phyloP scores from a whole-genome alignment of 2,888 invertebrate species.

The Scotopteryx bipunctaria region DNA sequence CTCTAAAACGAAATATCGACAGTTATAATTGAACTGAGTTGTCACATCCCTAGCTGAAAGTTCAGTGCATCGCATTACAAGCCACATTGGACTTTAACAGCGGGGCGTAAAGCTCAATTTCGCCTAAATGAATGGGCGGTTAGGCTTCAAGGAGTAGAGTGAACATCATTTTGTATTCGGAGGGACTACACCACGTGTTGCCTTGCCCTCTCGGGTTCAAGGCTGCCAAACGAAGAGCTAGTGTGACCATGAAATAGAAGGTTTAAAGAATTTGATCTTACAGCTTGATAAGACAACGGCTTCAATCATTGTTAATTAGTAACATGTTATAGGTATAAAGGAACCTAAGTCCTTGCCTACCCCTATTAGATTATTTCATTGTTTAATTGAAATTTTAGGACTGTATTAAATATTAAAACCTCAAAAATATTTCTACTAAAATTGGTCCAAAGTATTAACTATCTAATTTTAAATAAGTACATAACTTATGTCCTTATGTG shows the following conservation, averaged over 20 bases:
- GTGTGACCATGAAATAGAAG: conserved; percentile 41
- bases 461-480: too few species aligned
- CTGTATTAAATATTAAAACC: too few species aligned
- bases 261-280: conserved; percentile 12
- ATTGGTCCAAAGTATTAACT: too few species aligned
- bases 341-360: too few species aligned
- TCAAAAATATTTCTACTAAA: too few species aligned
- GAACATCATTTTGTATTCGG: conserved; percentile 67
- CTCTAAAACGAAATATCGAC: conserved; percentile 32
- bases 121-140: conserved; percentile 38
- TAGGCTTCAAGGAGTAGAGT: conserved; percentile 62
- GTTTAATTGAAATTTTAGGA: too few species aligned
- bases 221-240: conserved; percentile 55
- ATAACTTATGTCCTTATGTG: too few species aligned
- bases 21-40: conserved; percentile 35
- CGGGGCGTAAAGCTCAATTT: conserved; percentile 56
- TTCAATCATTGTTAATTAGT: too few species aligned
- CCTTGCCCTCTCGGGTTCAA: conserved; percentile 69
- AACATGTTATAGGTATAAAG: too few species aligned
- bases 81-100: conserved; percentile 52
- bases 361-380: too few species aligned
- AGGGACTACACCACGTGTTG: conserved; percentile 70
- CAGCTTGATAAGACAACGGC: too few species aligned
- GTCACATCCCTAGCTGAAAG: conserved; percentile 38
- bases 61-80: conserved; percentile 42